Base-by-base conservation (phyloP, 2,797 vertebrate species). In the Enteromius anoplus region DNA sequence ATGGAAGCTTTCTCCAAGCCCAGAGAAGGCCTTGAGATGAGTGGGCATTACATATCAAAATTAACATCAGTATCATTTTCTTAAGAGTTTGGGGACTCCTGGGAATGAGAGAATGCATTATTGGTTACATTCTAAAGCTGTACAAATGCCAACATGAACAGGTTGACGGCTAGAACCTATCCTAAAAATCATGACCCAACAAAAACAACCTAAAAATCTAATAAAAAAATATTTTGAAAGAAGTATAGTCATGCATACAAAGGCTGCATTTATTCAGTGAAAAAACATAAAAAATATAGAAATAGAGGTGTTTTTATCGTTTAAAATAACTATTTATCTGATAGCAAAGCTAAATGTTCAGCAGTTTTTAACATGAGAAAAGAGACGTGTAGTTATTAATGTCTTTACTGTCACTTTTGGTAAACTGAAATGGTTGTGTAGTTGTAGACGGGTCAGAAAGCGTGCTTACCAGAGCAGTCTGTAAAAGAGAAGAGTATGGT, bases 1-100 rank as follows among this genome's bases (percentile, higher is more conserved):
- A 88, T 47, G 91, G 89, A 21, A 89, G 83, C 15, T 84, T 91
- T 87, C 89, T 89, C 34, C 78, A 80, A 84, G 85, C 66, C 55
- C 85, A 90, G 2, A 1, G 21, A 37, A 82, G 5, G 64, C 29
- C 0, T 9, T 75, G 58, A 42, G 73, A 77, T 26, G 51, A 78
- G 12, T 66, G 60, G 80, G 23, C 4, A 26, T 4, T 68, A 64
- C 42, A 75, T 4, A 77, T 53, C 9, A 85, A 75, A 26, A 87
- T 19, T 1, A 70, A n/a, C 47, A 51, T 12, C 12, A 78, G 21
- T 19, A 75, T 83, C 78, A 84, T 87, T 51, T 51, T 78, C 40
- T 21, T 49, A 14, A 14, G 15, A 55, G 34, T 73, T 5, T 45
- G 51, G 37, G 65, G 42, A 53, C 42, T 75, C 73, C 79, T 85